phyloP scores from a whole-genome alignment of 2,797 vertebrate genomes.

The Sebastes paucispinis region DNA sequence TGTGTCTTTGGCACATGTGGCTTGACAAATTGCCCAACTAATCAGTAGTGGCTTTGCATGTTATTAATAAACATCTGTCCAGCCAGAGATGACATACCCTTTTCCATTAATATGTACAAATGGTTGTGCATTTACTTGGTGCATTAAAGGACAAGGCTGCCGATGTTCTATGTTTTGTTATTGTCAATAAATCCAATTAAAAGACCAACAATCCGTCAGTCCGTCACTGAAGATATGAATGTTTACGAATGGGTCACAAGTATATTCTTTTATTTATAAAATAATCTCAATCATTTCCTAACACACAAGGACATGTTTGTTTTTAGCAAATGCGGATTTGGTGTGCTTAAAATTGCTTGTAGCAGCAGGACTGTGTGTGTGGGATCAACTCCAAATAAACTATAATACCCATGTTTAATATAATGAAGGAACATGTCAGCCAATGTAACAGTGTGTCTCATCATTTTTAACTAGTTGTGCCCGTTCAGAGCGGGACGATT shows the following conservation, averaged over 20 bases:
- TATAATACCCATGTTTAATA: accelerated
- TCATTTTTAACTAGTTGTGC: neutral
- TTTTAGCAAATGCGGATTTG: too few species aligned
- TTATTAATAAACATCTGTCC: neutral
- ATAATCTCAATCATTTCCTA: neutral
- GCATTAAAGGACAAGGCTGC: too few species aligned
- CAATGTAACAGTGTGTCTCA: accelerated
- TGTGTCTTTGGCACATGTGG: neutral
- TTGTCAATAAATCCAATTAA: neutral
- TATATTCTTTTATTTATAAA: neutral
- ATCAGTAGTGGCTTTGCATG: neutral
- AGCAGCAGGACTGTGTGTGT: neutral
- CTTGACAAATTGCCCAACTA: neutral
- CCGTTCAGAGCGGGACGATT: accelerated
- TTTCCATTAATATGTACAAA: neutral
- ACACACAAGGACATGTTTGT: too few species aligned
- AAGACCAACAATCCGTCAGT: neutral
- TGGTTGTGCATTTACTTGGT: neutral
- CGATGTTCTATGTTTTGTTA: neutral
- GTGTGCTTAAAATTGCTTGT: neutral
- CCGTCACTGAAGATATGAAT: neutral
- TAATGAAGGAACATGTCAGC: neutral
- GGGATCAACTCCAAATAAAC: neutral
- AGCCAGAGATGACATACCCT: neutral
- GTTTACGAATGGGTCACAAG: neutral